Percentiles rank a stretch among this genome's conserved stretches.
phyloP scores from a whole-genome alignment of 1,140 invertebrate species.

The Drosophila pectinifera region DNA sequence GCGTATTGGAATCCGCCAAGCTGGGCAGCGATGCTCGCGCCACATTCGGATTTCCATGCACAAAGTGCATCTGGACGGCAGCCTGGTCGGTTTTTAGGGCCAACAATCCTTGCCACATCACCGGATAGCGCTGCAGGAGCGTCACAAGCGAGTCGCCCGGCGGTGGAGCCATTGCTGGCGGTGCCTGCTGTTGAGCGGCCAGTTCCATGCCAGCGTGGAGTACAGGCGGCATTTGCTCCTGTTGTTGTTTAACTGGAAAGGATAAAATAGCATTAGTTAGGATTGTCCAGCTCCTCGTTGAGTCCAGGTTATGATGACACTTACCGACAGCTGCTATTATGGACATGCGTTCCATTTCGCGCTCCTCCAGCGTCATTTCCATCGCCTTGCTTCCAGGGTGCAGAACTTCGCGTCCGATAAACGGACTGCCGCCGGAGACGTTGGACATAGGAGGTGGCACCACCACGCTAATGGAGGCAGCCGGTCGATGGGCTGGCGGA shows the following conservation, averaged over 20 bases:
- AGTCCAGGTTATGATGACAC: not conserved
- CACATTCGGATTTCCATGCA: slow-evolving; percentile 95
- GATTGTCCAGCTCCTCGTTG: not conserved
- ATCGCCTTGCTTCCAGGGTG: slow-evolving; percentile 77
- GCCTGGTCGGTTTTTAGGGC: slow-evolving; percentile 98
- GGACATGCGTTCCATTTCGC: slow-evolving; percentile 69
- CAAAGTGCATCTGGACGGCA: slow-evolving; percentile 99
- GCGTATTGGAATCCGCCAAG: slow-evolving; percentile 91
- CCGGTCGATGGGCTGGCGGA: slow-evolving; percentile 88
- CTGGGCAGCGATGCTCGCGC: slow-evolving; percentile 93
- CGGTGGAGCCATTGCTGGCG: slow-evolving; percentile 90
- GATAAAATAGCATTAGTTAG: not conserved
- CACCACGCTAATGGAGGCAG: slow-evolving; percentile 85
- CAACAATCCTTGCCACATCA: slow-evolving; percentile 98
- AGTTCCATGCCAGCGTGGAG: slow-evolving; percentile 66
- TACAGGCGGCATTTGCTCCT: slow-evolving; percentile 46
- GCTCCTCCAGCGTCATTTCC: slow-evolving; percentile 76
- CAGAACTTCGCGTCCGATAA: slow-evolving; percentile 85
- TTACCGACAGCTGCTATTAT: slow-evolving; percentile 66
- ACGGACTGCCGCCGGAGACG: slow-evolving; percentile 85
- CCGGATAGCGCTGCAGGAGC: slow-evolving; percentile 93
- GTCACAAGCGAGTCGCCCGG: slow-evolving; percentile 92
- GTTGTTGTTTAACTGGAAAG: slow-evolving; percentile 61
- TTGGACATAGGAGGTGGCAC: slow-evolving; percentile 74
- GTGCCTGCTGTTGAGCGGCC: slow-evolving; percentile 78